A percentile compares a stretch with the other conserved stretches of the same genome.
Conservation (phyloP, 2,113 vertebrate species). For the Mustela nigripes region DNA sequence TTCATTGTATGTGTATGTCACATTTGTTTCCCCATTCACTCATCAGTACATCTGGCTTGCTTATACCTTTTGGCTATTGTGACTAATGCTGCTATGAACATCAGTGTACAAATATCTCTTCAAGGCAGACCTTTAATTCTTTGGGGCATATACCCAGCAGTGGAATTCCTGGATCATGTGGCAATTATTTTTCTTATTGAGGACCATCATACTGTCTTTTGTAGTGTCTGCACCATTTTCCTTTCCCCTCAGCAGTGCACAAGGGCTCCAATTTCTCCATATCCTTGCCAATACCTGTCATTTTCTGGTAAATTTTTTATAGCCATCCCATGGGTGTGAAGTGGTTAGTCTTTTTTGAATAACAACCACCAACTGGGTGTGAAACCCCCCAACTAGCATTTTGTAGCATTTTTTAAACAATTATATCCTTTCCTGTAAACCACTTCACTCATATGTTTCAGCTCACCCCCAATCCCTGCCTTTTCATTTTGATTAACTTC, state of each 20-base stretch:
- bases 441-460: background rate
- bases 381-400: background rate
- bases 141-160: background rate
- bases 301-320: background rate
- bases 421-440: background rate
- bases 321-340: background rate
- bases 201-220: background rate
- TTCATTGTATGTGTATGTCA: background rate
- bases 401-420: background rate
- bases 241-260: background rate
- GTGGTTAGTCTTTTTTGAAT: background rate
- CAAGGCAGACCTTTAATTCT: background rate
- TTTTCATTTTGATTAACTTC: conserved; percentile 17
- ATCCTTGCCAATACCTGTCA: background rate
- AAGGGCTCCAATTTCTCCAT: background rate
- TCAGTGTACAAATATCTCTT: background rate
- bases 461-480: background rate
- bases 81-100: background rate
- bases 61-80: background rate
- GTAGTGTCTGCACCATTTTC: background rate
- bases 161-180: background rate
- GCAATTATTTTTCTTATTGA: background rate
- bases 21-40: background rate
- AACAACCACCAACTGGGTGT: background rate
- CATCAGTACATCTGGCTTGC: background rate